A percentile compares a stretch with the other conserved stretches of the same genome.
Evolutionary conservation across 2,113 vertebrate genomes (phyloP).

Genomic region (Osmerus mordax): DNA sequence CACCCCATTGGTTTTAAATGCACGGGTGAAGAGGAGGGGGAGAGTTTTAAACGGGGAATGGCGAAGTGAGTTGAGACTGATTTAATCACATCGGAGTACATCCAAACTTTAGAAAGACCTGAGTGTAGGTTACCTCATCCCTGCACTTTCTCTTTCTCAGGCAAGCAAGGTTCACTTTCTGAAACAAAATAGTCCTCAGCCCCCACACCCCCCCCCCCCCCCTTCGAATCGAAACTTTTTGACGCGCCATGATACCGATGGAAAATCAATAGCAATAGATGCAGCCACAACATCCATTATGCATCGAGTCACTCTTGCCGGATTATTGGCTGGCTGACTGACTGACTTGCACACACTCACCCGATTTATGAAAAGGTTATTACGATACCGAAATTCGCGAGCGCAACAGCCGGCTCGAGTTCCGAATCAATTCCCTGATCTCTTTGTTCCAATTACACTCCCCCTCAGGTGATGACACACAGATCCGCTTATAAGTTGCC

Average conservation of each 20-base stretch:
- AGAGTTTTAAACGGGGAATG: no score
- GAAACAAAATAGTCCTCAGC: not conserved
- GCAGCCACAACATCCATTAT: conserved; percentile 1
- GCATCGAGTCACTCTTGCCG: conserved; percentile 4
- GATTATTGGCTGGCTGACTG: not conserved
- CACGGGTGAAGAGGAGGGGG: no score
- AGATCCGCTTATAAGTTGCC: conserved; percentile 40
- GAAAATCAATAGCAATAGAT: not conserved
- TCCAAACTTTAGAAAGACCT: no score
- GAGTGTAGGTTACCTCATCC: no score
- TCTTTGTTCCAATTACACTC: conserved; percentile 46
- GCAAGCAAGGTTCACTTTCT: no score
- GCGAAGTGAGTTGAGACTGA: no score
- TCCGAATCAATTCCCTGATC: conserved; percentile 27
- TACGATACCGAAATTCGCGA: conserved; percentile 2
- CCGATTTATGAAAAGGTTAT: conserved; percentile 29
- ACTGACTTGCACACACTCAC: not conserved
- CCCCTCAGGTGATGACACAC: conserved; percentile 42
- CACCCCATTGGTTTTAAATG: no score
- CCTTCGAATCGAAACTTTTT: not conserved
- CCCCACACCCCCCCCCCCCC: not conserved
- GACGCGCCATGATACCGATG: not conserved
- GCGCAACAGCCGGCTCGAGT: not conserved
- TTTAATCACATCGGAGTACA: no score
- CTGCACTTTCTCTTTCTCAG: no score